Evolutionary conservation across 1,140 invertebrate genomes (phyloP), one percentile per base, ranked within the genome.

Genomic region (Ylistrum balloti): DNA sequence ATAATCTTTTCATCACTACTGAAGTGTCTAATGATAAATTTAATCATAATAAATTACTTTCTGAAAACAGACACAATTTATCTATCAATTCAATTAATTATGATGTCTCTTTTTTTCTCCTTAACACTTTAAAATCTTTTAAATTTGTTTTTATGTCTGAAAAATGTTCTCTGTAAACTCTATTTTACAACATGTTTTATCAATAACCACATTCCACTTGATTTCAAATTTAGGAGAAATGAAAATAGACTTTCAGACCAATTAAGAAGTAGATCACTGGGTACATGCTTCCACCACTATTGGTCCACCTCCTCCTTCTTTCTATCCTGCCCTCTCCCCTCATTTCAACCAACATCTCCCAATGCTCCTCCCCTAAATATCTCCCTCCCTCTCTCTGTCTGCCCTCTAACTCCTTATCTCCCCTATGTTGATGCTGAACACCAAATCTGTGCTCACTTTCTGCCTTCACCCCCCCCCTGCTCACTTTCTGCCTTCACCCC

Each of bases 31-130:
- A n/a, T 28, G 56, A 74, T 74, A 74, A n/a, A 74, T 5, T 28
- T 74, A 74, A 74, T 74, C 56, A 74, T 74, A 74, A 74, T 74
- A 74, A 74, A 74, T 74, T 74, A 5, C 56, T 74, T 74, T 74
- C 56, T 74, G 56, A 74, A 48, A 74, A 28, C 56, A 74, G 56
- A 74, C 56, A 74, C 56, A 74, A 74, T 74, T 74, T 28, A 74
- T 74, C 56, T 74, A 74, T 74, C 56, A n/a, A 74, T 74, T 74
- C 56, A 74, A 74, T 74, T 74, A 9, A 74, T 74, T 74, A 74
- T 74, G 56, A 28, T 28, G 17, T 45, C 41, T 45, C 17, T 45
- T 17, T 74, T 74, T 74, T n/a, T 74, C n/a, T 74, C n/a, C 7
- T n/a, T n/a, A 28, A 1, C 22, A 74, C n/a, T 28, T 28, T 1